Evolutionary conservation across 2,888 invertebrate genomes (phyloP).

Genomic region (Morpho deidamia): DNA sequence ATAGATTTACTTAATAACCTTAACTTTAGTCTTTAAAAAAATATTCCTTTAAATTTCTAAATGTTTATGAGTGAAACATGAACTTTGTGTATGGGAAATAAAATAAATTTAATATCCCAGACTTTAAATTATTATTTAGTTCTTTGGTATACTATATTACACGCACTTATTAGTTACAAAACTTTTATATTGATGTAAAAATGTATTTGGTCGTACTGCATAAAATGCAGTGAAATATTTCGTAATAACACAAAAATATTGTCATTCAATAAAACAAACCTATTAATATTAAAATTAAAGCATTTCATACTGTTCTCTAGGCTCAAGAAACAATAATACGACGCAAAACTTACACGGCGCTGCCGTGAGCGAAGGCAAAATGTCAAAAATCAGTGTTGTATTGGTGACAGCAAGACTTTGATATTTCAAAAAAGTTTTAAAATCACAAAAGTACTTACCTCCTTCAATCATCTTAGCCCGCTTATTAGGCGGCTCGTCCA

Average conservation of each 20-base stretch:
- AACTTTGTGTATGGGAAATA: neutral
- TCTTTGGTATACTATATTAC: too few species aligned
- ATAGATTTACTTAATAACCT: neutral
- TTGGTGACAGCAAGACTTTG: conserved; percentile 63
- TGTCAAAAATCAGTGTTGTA: conserved; percentile 69
- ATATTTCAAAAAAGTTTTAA: conserved; percentile 52
- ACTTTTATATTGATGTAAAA: conserved; percentile 1
- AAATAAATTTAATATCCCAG: neutral
- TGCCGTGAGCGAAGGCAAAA: conserved; percentile 67
- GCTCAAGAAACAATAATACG: conserved; percentile 57
- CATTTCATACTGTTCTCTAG: neutral
- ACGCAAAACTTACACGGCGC: conserved; percentile 73
- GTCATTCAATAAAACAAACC: neutral
- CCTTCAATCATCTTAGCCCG: conserved; percentile 93
- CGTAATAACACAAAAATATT: conserved; percentile 12
- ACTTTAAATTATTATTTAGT: too few species aligned
- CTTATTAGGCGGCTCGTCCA: conserved; percentile 97
- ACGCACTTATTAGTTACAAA: neutral
- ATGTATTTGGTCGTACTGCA: neutral
- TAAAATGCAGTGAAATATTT: conserved; percentile 9
- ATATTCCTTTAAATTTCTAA: neutral
- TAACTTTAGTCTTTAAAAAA: neutral
- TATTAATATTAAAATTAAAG: neutral
- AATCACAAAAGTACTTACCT: conserved; percentile 80
- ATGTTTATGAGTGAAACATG: neutral